Base-by-base conservation (phyloP, 2,888 invertebrate genomes). In the Atethmia centrago region DNA sequence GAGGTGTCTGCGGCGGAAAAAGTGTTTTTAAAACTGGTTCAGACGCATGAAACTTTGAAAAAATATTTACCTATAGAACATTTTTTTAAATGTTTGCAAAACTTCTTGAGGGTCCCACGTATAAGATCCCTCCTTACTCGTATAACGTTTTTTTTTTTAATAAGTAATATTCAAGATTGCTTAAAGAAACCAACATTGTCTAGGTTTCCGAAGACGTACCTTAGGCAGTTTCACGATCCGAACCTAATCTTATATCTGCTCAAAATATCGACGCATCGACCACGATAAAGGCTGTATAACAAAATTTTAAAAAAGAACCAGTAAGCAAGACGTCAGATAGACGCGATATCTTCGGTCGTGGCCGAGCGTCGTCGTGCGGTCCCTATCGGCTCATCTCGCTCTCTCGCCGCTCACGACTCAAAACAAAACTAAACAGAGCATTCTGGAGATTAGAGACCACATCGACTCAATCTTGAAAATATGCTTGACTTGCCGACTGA, bases 311-410 rank as follows among this genome's bases (percentile, higher is more conserved):
- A 77, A 91, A 92, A 88, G 86, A 89, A 85, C 72, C 71, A 88
- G 85, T 87, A 84, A 84, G 89, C 87, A 78, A 87, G 82, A 85
- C 89, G 88, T 89, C 86, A 87, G 90, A 92, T 92, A 88, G 84
- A 83, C 81, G 85, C 86, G 92, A 91, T 92, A 91, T 85, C 77
- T 86, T 80, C 83, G 89, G 87, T 87, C 88, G 88, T 90, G 91
- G 88, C 89, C 73, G 68, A 65, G 74, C 82, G 80, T 77, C 80
- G 82, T 87, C 88, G 88, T 88, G 88, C 88, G 73, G 80, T 36
- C 74, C 80, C 75, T 92, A 93, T 93, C 93, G 81, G 79, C 71
- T 66, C 90, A 92, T 92, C 92, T 91, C 86, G 71, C 82, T 87
- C 83, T 85, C 84, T 85, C 79, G 83, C 74, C 83, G 87, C 86